Base-by-base conservation (phyloP, 2,797 vertebrate species). In the Stomatorhinus walkeri region DNA sequence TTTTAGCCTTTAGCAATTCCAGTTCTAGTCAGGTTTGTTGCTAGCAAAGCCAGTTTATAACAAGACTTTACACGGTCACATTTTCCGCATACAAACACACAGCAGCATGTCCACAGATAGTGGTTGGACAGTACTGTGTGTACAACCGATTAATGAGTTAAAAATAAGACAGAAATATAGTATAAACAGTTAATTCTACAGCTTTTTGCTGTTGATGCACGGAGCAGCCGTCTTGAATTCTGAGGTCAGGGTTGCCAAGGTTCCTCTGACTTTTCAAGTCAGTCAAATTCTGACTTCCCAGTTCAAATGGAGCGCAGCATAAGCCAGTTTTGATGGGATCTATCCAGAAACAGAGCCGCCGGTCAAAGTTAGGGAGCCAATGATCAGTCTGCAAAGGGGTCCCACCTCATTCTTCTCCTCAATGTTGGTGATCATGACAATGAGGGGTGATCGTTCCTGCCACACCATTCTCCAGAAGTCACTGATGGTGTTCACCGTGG, bases 381-480 rank as follows among this genome's bases (percentile, higher is more conserved):
- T 7, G 16, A 19, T 9, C 7, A 8, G 40, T 19, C 40, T 46
- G 19, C 16, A n/a, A 52, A 84, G 59, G 64, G 64, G 51, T 46
- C 88, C 93, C 93, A 99, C 98, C 97, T 99, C 98, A 0, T 99
- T 99, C 94, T 98, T 99, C 94, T 99, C 98, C 93, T 99, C 98
- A 90, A 99, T 97, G 93, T 99, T 99, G 92, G 98, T 99, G 95
- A 99, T 99, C 98, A 99, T 99, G 93, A 99, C 98, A 87, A 99
- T 97, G 92, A 99, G 98, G 88, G 98, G 97, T 32, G 95, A 95
- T 89, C 91, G 96, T 92, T 99, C 97, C 93, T 99, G 98, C 98
- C 98, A 99, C 92, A 99, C 97, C 98, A 99, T 99, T 94, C 96
- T 97, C 98, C 98, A 99, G 96, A 99, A 99, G 94, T 99, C 98